Percentiles rank a stretch among this genome's conserved stretches.
These are phyloP conservation scores for Microcebus murinus DNA, from an alignment of 2,113 vertebrate genomes.

Conservation along the genomic window DNA sequence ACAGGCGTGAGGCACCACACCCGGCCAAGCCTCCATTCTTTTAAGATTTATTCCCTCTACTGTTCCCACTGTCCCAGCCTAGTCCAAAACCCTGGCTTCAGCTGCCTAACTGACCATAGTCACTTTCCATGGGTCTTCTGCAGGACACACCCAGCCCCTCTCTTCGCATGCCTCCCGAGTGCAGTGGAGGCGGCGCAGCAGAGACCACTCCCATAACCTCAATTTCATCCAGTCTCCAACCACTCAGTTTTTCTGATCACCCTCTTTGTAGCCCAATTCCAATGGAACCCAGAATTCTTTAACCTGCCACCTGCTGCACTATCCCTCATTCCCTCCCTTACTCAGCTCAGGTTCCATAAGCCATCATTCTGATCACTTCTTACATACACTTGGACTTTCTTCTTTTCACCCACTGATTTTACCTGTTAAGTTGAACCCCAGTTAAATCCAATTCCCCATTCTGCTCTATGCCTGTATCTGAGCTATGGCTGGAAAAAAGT, in stretches of 20 bases:
- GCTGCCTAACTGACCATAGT: not conserved
- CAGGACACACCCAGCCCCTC: not conserved
- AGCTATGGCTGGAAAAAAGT: not conserved
- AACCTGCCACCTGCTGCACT: not conserved
- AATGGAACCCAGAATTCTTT: not conserved
- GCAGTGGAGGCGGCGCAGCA: not conserved
- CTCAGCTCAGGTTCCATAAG: not conserved
- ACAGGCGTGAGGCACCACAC: no score
- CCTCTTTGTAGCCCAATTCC: not conserved
- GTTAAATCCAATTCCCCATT: not conserved
- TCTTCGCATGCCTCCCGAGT: fast-evolving
- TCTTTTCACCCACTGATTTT: not conserved
- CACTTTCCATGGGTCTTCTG: not conserved
- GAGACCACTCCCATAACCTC: not conserved
- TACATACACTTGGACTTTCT: not conserved
- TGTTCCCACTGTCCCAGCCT: not conserved
- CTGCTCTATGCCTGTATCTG: not conserved
- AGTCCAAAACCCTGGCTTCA: not conserved
- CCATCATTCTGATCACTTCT: not conserved
- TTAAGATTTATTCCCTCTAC: not conserved
- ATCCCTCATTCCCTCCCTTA: not conserved
- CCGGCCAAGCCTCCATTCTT: not conserved
- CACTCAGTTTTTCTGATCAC: not conserved
- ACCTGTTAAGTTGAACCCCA: not conserved
- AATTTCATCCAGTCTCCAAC: not conserved